Evolutionary conservation across 2,888 invertebrate species (phyloP), one percentile per base, ranked within the genome.

Genomic region (Ischnus inquisitorius): DNA sequence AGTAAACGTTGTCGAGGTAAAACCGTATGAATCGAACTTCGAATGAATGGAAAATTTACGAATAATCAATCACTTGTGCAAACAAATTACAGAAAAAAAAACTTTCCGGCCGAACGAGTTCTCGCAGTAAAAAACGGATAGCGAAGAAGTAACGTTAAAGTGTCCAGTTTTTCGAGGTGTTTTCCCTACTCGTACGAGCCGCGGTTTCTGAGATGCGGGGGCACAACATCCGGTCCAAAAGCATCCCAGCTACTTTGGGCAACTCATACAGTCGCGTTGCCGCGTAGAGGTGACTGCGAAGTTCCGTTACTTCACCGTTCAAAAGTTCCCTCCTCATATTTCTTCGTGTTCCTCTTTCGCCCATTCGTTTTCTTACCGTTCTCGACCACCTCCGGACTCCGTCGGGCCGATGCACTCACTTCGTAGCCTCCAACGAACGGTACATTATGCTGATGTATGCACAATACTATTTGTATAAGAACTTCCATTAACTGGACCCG

Each of bases 271-370:
- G 16, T 65, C 41, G 12, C 5, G 10, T 41, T 39, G 39, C 41
- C 5, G n/a, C 12, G 54, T 48, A 74, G 77, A 54, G 46, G 72
- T 34, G 22, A 69, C 46, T 48, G 43, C 22, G 19, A 22, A 77
- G 76, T 85, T 60, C 87, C 85, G 87, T 87, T 87, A 87, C 67
- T 71, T 57, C 65, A 64, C 77, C 78, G 74, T 80, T 83, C 76
- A 79, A 72, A 83, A 76, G 34, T 34, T 74, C 51, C 82, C 84
- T 79, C 65, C 75, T 82, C 75, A 76, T 82, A 68, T 82, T 77
- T 79, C 84, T 84, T 76, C 64, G 34, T 77, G 57, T 68, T 77
- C 76, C 77, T 85, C 65, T 84, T 85, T 79, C 54, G 54, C 19
- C 65, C 79, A 34, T 64, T 78, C 51, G 19, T 79, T 67, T 68